These are phyloP conservation scores for Sebastes schlegelii DNA, from an alignment of 2,113 vertebrate genomes.

Conservation along the genomic window DNA sequence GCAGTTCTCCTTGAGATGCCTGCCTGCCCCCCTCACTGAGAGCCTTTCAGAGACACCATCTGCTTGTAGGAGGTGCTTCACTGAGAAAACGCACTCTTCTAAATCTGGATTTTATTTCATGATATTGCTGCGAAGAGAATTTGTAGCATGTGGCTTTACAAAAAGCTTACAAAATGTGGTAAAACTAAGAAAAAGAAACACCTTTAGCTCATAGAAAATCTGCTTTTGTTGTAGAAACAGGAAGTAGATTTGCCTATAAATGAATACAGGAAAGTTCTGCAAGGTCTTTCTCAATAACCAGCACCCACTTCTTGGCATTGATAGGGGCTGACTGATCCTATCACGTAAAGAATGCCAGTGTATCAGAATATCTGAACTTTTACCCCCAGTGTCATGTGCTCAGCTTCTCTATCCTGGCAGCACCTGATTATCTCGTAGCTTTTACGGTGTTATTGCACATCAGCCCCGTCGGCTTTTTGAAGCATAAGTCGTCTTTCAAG, in stretches of 20 bases:
- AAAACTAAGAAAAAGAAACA: background rate
- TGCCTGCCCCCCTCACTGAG: constrained; percentile 48
- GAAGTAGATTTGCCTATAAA: background rate
- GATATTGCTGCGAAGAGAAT: background rate
- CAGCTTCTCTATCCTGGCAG: constrained; percentile 46
- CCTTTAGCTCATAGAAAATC: background rate
- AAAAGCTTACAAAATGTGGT: constrained; percentile 10
- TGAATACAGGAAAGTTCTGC: constrained; percentile 19
- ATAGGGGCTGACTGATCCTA: constrained; percentile 79
- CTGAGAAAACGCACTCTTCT: constrained; percentile 42
- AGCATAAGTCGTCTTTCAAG: constrained; percentile 57
- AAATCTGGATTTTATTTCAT: constrained; percentile 42
- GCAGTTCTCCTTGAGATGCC: constrained; percentile 71
- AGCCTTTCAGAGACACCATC: constrained; percentile 71
- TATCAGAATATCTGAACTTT: constrained; percentile 82
- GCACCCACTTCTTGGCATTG: constrained; percentile 69
- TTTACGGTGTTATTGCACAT: constrained; percentile 55
- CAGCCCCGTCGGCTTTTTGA: constrained; percentile 54
- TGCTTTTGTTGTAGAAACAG: background rate
- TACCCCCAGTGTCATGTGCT: constrained; percentile 60
- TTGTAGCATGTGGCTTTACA: constrained; percentile 1
- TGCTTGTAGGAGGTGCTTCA: constrained; percentile 58
- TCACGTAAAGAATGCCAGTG: constrained; percentile 79
- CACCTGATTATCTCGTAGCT: constrained; percentile 62
- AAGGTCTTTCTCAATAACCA: constrained; percentile 32